Evolutionary conservation across 2,888 invertebrate species (phyloP).

Genomic region (Itoplectis maculator): DNA sequence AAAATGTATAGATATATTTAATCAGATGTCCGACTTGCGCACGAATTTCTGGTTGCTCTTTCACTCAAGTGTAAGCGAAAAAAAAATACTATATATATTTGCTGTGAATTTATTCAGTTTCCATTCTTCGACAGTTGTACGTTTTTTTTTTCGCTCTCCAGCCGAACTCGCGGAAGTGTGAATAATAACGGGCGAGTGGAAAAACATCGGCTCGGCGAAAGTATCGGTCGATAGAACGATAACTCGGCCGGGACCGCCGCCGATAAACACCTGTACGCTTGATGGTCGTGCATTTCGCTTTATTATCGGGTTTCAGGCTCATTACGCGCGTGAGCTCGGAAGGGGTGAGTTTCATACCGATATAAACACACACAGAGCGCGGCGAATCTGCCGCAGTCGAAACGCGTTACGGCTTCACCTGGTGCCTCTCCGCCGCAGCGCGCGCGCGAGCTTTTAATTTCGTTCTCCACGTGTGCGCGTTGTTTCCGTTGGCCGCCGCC

Average conservation of each 20-base stretch:
- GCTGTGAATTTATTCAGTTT: too few species aligned
- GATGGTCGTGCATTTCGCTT: conserved; percentile 72
- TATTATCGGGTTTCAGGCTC: conserved; percentile 69
- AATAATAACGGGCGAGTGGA: conserved; percentile 9
- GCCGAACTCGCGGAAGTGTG: conserved; percentile 1
- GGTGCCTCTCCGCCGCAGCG: conserved; percentile 29
- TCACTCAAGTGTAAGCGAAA: too few species aligned
- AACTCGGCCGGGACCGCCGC: conserved; percentile 31
- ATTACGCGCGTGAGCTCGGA: conserved; percentile 60
- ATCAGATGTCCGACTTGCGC: too few species aligned
- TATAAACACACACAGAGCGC: conserved; percentile 22
- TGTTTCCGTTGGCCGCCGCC: conserved; percentile 22
- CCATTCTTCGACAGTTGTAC: background rate
- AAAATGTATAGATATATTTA: too few species aligned
- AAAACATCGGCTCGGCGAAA: conserved; percentile 18
- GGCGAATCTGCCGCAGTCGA: conserved; percentile 39
- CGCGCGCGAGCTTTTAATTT: conserved; percentile 33
- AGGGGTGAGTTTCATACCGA: conserved; percentile 60
- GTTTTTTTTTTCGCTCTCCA: background rate
- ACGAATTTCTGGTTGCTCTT: too few species aligned
- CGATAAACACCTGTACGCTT: conserved; percentile 75
- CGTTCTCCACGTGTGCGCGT: background rate
- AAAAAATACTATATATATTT: too few species aligned
- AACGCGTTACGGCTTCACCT: conserved; percentile 59
- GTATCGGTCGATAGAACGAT: conserved; percentile 49